Evolutionary conservation across 2,888 invertebrate species (phyloP), one percentile per base, ranked within the genome.

Genomic region (Torymus auratus): DNA sequence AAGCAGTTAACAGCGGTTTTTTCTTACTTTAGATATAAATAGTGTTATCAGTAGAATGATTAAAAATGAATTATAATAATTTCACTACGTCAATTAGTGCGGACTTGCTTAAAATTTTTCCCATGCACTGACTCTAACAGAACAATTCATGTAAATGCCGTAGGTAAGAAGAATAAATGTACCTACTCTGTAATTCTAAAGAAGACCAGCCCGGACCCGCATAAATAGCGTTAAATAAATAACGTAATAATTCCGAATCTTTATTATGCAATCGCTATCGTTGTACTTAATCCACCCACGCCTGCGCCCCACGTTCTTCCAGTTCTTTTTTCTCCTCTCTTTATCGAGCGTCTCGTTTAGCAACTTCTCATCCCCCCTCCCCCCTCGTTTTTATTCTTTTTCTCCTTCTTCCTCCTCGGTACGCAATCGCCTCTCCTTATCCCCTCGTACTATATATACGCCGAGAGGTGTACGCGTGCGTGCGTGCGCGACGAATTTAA

Each of bases 401-500:
- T 41, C 14, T 17, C 23, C 55, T 62, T 67, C 64, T 20, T 61
- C 14, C 20, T 50, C 50, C 23, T 53, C 23, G n/a, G 2, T 13
- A 14, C 58, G 10, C 56, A n/a, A 12, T 41, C 12, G n/a, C 15
- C 64, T 64, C 15, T n/a, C 15, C n/a, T 41, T 64, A n/a, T 2
- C 14, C 10, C 10, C 5, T 23, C 20, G 15, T 20, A 41, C n/a
- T 15, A n/a, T 52, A 52, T 68, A 14, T 12, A 23, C 23, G 41
- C 17, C 68, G 67, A 10, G 15, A 10, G 15, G 61, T 61, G 53
- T 13, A 67, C 68, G 53, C 55, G 23, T 53, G 52, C 23, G 41
- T 73, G 56, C 73, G 52, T 20, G 28, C 50, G 68, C 17, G 50
- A 20, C 28, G 68, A 73, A 73, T 79, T 79, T 73, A 79, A 79